These are phyloP conservation scores for Ylistrum balloti DNA, from an alignment of 1,140 invertebrate species.

Conservation along the genomic window DNA sequence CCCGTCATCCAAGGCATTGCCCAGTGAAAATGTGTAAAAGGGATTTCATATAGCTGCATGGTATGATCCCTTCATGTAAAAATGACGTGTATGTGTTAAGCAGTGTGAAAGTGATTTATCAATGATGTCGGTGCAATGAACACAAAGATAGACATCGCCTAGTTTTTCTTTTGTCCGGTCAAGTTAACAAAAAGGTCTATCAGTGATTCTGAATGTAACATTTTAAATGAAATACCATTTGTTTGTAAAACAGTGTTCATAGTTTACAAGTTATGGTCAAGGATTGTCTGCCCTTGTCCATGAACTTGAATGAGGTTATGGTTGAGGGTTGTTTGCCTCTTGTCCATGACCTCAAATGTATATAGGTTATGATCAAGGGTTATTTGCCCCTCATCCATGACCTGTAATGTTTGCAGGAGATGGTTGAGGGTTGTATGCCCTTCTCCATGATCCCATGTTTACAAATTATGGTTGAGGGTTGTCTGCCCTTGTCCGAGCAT, in stretches of 20 bases:
- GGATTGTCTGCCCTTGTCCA: too few relatives aligned
- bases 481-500: conserved; percentile 8
- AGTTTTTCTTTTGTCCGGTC: not conserved
- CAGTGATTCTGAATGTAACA: not conserved
- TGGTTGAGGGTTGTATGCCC: too few relatives aligned
- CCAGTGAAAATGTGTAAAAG: not conserved
- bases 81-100: not conserved
- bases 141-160: not conserved
- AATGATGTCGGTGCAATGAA: not conserved
- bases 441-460: not conserved
- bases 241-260: not conserved
- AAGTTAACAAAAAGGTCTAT: not conserved
- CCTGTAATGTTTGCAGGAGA: too few relatives aligned
- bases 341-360: not conserved
- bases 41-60: not conserved
- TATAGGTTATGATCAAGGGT: not conserved
- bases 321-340: too few relatives aligned
- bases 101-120: not conserved
- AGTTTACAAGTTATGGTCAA: too few relatives aligned
- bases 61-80: not conserved
- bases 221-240: not conserved
- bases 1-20: not conserved
- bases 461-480: not conserved
- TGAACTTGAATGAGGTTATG: too few relatives aligned
- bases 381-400: too few relatives aligned